Evolutionary conservation across 30 jellyfish, hydroid and myxozoan species (phyloP).

Genomic region (Hydractinia echinata): DNA sequence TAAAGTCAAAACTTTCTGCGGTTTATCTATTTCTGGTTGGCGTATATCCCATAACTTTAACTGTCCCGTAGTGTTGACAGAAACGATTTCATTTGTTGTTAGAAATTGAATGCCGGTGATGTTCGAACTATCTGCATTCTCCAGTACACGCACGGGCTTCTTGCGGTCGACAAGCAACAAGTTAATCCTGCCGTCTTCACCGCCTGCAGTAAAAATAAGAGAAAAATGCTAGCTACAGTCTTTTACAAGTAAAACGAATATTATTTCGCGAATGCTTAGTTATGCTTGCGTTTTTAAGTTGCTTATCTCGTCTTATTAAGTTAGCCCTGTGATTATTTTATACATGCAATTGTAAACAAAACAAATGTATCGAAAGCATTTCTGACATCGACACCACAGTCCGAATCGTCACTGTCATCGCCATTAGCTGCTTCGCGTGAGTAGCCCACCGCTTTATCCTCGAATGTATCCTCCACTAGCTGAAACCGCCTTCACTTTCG

Average conservation of each 20-base stretch:
- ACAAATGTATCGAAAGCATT: no score
- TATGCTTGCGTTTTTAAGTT: no score
- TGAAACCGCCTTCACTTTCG: no score
- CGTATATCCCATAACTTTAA: conserved; percentile 78
- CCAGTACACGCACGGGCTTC: conserved; percentile 51
- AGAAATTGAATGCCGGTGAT: conserved; percentile 40
- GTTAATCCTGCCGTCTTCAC: conserved; percentile 82
- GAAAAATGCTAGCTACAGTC: neutral
- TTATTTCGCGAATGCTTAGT: neutral
- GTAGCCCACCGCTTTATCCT: no score
- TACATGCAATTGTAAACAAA: no score
- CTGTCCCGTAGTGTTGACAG: conserved; percentile 72
- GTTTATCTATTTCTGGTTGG: conserved; percentile 33
- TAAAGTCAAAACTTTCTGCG: conserved; percentile 41
- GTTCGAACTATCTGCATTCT: conserved; percentile 65
- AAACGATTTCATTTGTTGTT: conserved; percentile 53
- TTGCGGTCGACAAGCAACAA: conserved; percentile 43
- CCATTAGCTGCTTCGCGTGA: no score
- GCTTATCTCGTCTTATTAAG: no score
- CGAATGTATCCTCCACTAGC: no score
- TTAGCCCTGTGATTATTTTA: no score
- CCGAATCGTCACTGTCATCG: no score
- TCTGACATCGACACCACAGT: no score
- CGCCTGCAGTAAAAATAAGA: conserved; percentile 41
- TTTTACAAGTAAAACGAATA: neutral